Percentiles rank a stretch among this genome's conserved stretches.
Conservation (phyloP, 2,113 vertebrate genomes). For the Spea bombifrons region DNA sequence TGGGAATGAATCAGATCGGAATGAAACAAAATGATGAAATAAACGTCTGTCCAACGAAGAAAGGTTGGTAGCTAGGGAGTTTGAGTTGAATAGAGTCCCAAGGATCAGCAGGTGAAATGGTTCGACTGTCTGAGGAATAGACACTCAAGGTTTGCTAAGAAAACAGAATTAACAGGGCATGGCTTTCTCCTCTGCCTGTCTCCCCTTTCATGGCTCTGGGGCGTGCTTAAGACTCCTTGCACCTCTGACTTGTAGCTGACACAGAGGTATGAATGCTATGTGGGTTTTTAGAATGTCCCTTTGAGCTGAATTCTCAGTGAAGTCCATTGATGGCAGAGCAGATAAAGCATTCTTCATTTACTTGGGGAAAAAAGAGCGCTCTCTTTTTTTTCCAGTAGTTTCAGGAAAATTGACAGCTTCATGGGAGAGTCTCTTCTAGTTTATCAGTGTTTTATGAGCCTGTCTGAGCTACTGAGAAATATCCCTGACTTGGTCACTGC, state of each 20-base stretch:
- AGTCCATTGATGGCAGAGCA: slow-evolving; percentile 24
- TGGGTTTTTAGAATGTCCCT: slow-evolving; percentile 51
- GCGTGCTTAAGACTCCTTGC: slow-evolving; percentile 49
- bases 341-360: slow-evolving; percentile 32
- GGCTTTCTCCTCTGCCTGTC: slow-evolving; percentile 36
- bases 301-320: slow-evolving; percentile 50
- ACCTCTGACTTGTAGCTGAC: slow-evolving; percentile 47
- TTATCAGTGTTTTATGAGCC: background rate
- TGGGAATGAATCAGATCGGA: slow-evolving; percentile 14
- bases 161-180: slow-evolving; percentile 16
- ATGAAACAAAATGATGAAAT: slow-evolving; percentile 33
- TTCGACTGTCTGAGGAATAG: slow-evolving; percentile 51
- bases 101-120: slow-evolving; percentile 93
- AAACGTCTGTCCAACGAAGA: slow-evolving; percentile 27
- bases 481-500: background rate
- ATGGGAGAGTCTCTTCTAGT: slow-evolving; percentile 9
- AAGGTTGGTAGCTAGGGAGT: slow-evolving; percentile 50
- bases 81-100: slow-evolving; percentile 75
- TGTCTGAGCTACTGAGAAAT: background rate
- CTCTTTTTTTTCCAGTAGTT: background rate
- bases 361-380: background rate
- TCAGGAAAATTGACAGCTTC: background rate
- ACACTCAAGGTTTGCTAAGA: slow-evolving; percentile 21
- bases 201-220: slow-evolving; percentile 42
- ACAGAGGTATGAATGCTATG: slow-evolving; percentile 55